Conservation (phyloP, 2,797 vertebrate genomes). For the Onychomys leucogaster region DNA sequence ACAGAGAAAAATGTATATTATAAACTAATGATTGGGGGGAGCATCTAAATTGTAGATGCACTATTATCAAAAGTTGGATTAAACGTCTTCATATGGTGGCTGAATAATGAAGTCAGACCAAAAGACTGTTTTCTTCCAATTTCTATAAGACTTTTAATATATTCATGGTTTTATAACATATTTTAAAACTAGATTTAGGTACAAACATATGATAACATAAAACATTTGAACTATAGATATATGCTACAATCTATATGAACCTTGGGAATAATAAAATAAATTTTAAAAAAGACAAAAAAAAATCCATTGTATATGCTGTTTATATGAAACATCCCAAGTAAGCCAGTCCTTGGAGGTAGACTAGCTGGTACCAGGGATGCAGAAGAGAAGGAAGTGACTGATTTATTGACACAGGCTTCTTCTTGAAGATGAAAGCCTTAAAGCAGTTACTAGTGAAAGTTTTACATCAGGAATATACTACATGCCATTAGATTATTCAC, state of each 20-base stretch:
- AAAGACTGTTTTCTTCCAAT: neutral
- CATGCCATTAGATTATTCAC: neutral
- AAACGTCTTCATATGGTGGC: neutral
- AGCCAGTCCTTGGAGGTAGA: neutral
- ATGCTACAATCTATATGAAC: neutral
- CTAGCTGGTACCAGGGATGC: neutral
- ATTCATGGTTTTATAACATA: conserved; percentile 13
- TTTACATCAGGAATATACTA: neutral
- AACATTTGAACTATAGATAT: neutral
- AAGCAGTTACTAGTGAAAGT: neutral
- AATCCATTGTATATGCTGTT: neutral
- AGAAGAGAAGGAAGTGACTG: neutral
- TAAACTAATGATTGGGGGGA: neutral
- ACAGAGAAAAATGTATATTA: neutral
- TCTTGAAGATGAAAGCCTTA: neutral
- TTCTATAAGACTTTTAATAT: neutral
- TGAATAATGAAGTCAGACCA: neutral
- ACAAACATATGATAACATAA: neutral
- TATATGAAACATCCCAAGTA: neutral
- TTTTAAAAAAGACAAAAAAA: neutral
- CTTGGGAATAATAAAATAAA: conserved; percentile 17
- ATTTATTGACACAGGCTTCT: neutral
- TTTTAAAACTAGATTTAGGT: conserved; percentile 50
- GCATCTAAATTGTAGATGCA: neutral
- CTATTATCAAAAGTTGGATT: neutral